Evolutionary conservation across 1,140 invertebrate genomes (phyloP).

Genomic region (Drosophila pandora): DNA sequence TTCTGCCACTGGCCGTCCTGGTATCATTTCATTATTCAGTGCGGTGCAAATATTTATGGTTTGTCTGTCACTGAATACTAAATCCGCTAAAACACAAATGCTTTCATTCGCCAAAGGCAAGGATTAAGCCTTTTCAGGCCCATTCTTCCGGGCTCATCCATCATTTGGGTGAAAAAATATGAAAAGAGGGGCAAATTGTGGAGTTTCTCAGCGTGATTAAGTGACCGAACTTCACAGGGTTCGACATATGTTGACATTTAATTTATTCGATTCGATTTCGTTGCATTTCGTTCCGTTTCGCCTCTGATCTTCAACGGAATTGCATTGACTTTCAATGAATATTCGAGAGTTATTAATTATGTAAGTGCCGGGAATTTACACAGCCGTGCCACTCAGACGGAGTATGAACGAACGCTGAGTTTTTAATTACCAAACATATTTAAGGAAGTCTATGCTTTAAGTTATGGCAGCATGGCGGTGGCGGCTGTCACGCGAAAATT

Average conservation of each 20-base stretch:
- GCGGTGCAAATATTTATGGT: slow-evolving; percentile 38
- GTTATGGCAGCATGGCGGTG: neutral
- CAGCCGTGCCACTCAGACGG: slow-evolving; percentile 13
- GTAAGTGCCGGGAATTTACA: slow-evolving; percentile 21
- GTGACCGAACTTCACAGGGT: slow-evolving; percentile 31
- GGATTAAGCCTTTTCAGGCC: slow-evolving; percentile 6
- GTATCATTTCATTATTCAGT: slow-evolving; percentile 31
- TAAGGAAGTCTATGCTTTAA: slow-evolving; percentile 23
- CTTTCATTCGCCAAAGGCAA: slow-evolving; percentile 2
- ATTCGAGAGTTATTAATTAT: slow-evolving; percentile 63
- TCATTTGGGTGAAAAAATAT: slow-evolving; percentile 27
- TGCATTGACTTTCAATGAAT: slow-evolving; percentile 62
- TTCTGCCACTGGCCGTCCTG: neutral
- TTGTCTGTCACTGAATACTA: slow-evolving; percentile 15
- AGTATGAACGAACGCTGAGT: slow-evolving; percentile 6
- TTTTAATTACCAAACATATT: slow-evolving; percentile 34
- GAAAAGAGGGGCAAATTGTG: slow-evolving; percentile 10
- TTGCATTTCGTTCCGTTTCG: neutral
- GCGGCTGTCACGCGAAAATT: neutral
- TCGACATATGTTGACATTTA: slow-evolving; percentile 68
- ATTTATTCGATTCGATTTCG: slow-evolving; percentile 52
- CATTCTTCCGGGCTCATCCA: slow-evolving; percentile 16
- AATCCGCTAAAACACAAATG: slow-evolving; percentile 35
- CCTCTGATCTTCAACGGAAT: slow-evolving; percentile 25
- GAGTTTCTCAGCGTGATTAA: slow-evolving; percentile 60